These are phyloP conservation scores for Gortyna flavago DNA, from an alignment of 2,888 invertebrate species.

Conservation along the genomic window DNA sequence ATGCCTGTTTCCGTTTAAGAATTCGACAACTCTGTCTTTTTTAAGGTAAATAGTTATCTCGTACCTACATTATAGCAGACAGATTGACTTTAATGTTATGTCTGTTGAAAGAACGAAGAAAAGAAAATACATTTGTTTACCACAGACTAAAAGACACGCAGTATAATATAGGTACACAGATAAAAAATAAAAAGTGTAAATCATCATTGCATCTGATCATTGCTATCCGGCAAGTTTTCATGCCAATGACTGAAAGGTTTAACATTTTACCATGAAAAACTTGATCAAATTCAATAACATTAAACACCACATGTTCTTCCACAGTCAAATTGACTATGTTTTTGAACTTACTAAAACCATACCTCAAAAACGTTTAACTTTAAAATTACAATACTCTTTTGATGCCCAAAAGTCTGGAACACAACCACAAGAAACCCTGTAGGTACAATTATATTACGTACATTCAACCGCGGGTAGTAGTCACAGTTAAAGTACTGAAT, in stretches of 20 bases:
- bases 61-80: not conserved
- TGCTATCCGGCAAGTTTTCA: not conserved
- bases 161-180: too few relatives aligned
- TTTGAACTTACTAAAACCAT: conserved; percentile 11
- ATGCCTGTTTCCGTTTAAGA: not conserved
- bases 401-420: not conserved
- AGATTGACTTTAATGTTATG: not conserved
- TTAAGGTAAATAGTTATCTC: not conserved
- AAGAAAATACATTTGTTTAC: too few relatives aligned
- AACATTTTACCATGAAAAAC: not conserved
- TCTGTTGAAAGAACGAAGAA: not conserved
- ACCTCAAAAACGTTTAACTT: conserved; percentile 1
- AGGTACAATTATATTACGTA: conserved; percentile 31
- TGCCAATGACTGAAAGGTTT: not conserved
- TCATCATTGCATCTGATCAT: not conserved
- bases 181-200: too few relatives aligned
- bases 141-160: too few relatives aligned
- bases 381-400: conserved; percentile 17
- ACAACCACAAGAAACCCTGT: conserved; percentile 11
- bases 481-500: not conserved
- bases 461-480: not conserved
- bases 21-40: not conserved
- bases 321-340: not conserved
- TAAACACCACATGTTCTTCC: conserved; percentile 1
- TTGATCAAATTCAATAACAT: not conserved